Conservation (phyloP, 2,888 invertebrate species). For the Holacanthella duospinosa region DNA sequence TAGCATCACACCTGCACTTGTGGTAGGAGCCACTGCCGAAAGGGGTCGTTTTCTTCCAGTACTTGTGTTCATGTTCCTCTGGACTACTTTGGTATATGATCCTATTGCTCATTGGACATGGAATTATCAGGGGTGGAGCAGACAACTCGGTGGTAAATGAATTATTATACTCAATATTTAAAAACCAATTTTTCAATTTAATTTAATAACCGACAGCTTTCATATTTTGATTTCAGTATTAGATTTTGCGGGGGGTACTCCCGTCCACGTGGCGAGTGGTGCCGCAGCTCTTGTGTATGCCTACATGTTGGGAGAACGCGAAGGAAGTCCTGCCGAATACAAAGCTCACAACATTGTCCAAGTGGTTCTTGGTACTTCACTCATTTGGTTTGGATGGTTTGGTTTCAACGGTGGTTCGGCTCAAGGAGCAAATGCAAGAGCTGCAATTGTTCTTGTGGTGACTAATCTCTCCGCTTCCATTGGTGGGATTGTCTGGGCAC, state of each 20-base stretch:
- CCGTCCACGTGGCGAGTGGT: constrained; percentile 25
- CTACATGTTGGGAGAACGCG: constrained; percentile 23
- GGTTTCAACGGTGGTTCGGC: constrained; percentile 26
- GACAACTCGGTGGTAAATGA: constrained; percentile 19
- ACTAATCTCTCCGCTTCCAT: constrained; percentile 28
- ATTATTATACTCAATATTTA: not conserved
- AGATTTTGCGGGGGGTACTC: constrained; percentile 26
- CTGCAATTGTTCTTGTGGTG: constrained; percentile 20
- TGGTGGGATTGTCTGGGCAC: constrained; percentile 30
- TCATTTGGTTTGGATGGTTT: constrained; percentile 33
- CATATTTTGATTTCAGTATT: no score
- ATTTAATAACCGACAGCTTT: no score
- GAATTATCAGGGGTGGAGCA: constrained; percentile 30
- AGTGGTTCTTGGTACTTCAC: constrained; percentile 24
- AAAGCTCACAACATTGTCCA: constrained; percentile 29
- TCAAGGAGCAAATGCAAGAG: constrained; percentile 21
- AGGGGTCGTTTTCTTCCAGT: constrained; percentile 20
- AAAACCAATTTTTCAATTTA: not conserved
- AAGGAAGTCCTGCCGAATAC: constrained; percentile 15
- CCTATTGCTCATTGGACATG: constrained; percentile 33
- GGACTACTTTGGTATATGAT: constrained; percentile 30
- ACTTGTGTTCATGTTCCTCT: constrained; percentile 23
- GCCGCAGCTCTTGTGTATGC: constrained; percentile 25
- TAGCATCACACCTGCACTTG: constrained; percentile 25
- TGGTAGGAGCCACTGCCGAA: constrained; percentile 32